These are phyloP conservation scores for Drosophila kanekoi DNA, from an alignment of 2,888 invertebrate species.

Conservation along the genomic window DNA sequence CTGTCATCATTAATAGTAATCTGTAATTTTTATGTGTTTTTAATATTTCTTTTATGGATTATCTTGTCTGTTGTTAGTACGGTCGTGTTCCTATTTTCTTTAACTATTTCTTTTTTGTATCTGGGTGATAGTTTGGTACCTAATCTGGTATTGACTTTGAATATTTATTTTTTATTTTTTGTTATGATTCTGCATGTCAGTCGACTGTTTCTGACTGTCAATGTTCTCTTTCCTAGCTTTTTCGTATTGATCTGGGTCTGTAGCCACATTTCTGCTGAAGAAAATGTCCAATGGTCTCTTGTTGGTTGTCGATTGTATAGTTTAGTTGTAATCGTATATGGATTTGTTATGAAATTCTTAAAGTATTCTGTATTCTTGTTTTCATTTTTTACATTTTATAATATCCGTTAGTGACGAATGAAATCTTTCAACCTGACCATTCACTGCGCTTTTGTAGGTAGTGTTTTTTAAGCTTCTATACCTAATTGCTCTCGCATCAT, in stretches of 20 bases:
- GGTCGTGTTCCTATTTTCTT: no score
- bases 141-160: not conserved
- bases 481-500: not conserved
- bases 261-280: no score
- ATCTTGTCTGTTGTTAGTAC: not conserved
- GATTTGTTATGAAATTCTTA: constrained; percentile 14
- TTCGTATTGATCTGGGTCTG: no score
- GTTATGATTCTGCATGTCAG: no score
- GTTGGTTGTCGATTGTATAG: constrained; percentile 12
- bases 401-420: not conserved
- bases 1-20: no score
- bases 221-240: no score
- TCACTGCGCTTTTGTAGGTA: no score
- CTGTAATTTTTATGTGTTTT: not conserved
- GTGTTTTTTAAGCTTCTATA: not conserved
- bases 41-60: not conserved
- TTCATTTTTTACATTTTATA: constrained; percentile 6
- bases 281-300: no score
- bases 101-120: no score
- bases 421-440: no score
- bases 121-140: not conserved
- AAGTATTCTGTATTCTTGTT: constrained; percentile 1
- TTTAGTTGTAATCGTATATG: constrained; percentile 12
- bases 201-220: no score
- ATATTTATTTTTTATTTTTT: not conserved